phyloP scores from a whole-genome alignment of 2,113 vertebrate species.

The Colius striatus region DNA sequence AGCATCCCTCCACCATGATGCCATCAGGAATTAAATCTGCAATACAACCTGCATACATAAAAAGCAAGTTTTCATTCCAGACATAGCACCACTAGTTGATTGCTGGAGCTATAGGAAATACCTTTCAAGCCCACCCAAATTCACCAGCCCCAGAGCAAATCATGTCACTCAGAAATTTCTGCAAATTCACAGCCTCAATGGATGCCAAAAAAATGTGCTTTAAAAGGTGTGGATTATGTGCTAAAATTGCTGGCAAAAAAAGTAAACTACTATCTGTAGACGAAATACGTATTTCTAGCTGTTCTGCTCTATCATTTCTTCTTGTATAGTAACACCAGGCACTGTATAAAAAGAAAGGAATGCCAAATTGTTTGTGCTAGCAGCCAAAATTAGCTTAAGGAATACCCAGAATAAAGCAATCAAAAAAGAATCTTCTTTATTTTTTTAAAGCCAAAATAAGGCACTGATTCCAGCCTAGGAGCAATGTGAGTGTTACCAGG shows the following conservation, averaged over 20 bases:
- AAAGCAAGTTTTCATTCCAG: not conserved
- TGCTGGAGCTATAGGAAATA: not conserved
- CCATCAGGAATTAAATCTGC: not conserved
- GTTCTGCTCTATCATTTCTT: constrained; percentile 51
- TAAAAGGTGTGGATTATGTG: not conserved
- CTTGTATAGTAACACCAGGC: not conserved
- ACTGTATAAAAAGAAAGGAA: constrained; percentile 53
- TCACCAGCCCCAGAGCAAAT: rapidly evolving
- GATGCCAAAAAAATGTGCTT: not conserved
- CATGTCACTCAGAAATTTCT: rapidly evolving
- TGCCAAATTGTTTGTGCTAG: constrained; percentile 2
- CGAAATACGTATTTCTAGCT: not conserved
- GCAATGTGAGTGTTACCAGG: not conserved
- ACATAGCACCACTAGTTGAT: too few species aligned
- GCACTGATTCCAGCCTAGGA: not conserved
- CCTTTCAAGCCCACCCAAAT: not conserved
- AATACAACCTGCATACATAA: rapidly evolving
- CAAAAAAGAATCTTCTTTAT: not conserved
- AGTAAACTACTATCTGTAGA: not conserved
- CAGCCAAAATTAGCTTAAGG: not conserved
- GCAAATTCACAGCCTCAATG: not conserved
- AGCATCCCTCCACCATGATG: not conserved
- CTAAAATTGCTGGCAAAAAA: not conserved
- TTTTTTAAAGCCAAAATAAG: not conserved
- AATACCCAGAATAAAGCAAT: constrained; percentile 46